Base-by-base conservation (phyloP, 2,113 vertebrate genomes). In the Egretta garzetta region DNA sequence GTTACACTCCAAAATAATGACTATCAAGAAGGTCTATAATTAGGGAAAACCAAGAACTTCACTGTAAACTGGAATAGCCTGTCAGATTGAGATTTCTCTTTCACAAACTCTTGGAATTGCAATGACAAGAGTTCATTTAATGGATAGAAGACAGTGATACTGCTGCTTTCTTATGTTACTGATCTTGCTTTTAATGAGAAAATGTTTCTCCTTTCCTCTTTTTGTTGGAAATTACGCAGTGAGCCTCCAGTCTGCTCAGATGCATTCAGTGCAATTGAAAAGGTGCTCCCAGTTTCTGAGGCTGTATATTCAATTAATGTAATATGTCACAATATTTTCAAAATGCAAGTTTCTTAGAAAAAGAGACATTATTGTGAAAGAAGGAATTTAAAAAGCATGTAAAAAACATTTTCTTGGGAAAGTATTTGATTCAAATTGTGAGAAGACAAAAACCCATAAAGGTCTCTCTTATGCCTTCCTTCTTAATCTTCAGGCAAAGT, bases 251-350 rank as follows among this genome's bases (percentile, higher is more conserved):
- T 88, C 89, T 97, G 93, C 89, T 93, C 41, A 4, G 63, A 88
- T 90, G 73, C 12, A 37, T 89, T 96, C 89, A 77, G 59, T 73
- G 74, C 86, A 92, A 90, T 47, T 91, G 84, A 96, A 97, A 97
- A 97, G 68, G 93, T 76, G 80, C 91, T 97, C 95, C 86, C 77
- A 67, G 90, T 96, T 96, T 97, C 96, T 58, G 77, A 43, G 75
- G 85, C 84, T 86, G 73, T 97, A 94, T 96, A 97, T 97, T 97
- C 88, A 49, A 91, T 97, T 97, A 98, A 94, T 89, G 95, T 93
- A 94, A 93, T 77, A 91, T 97, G 96, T 97, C 97, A 97, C 95
- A 98, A 96, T 95, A 97, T 97, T 98, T 96, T 97, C 93, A 97
- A 97, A 96, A 97, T 94, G 80, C 93, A 96, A 94, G 97, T 97